Percentiles rank a stretch among this genome's conserved stretches.
phyloP scores from a whole-genome alignment of 2,797 vertebrate species.

The Sarcoramphus papa region DNA sequence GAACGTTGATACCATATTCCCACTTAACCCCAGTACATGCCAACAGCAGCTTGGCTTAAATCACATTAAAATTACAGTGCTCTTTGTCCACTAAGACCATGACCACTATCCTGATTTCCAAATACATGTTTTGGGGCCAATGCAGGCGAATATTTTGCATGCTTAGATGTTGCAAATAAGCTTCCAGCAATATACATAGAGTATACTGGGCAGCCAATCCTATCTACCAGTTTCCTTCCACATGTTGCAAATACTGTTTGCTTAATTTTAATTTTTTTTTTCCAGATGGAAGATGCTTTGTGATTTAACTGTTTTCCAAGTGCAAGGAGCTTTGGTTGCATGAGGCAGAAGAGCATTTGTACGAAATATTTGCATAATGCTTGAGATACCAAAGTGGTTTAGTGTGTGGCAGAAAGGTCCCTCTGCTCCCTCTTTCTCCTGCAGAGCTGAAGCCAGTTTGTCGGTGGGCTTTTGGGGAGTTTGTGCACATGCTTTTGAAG shows the following conservation, averaged over 20 bases:
- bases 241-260: not conserved
- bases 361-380: not conserved
- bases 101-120: not conserved
- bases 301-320: not conserved
- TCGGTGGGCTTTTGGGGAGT: rapidly evolving
- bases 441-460: not conserved
- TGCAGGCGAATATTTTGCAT: not conserved
- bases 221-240: not conserved
- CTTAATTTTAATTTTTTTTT: not conserved
- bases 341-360: not conserved
- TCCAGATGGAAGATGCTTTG: not conserved
- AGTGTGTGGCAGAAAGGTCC: not conserved
- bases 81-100: not conserved
- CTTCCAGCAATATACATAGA: not conserved
- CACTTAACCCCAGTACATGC: not conserved
- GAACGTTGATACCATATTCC: not conserved
- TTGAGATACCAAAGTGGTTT: not conserved
- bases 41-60: not conserved
- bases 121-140: not conserved
- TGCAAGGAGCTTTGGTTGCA: not conserved
- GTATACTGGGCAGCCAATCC: not conserved
- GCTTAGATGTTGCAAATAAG: not conserved
- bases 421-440: not conserved
- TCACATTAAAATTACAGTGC: not conserved
- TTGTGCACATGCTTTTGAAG: not conserved